A percentile compares a stretch with the other conserved stretches of the same genome.
Evolutionary conservation across 2,888 invertebrate species (phyloP).

Genomic region (Calliopum simillimum): DNA sequence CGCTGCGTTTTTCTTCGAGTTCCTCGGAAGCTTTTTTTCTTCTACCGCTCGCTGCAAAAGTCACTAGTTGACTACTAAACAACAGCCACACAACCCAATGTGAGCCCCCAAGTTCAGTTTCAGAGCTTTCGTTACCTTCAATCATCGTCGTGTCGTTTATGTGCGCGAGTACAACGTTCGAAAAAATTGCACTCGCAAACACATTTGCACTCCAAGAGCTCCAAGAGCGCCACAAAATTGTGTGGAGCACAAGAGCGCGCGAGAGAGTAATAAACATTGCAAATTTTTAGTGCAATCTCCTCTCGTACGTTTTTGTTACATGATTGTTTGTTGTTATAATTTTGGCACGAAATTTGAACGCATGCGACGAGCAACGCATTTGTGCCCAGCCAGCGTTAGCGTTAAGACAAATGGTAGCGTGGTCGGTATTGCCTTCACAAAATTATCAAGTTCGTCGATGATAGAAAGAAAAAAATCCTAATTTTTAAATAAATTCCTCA

Average conservation of each 20-base stretch:
- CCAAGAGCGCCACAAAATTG: background rate
- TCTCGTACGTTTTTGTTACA: background rate
- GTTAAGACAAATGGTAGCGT: no score
- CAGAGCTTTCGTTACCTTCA: conserved; percentile 34
- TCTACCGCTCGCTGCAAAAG: conserved; percentile 36
- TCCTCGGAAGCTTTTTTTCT: conserved; percentile 11
- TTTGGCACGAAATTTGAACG: background rate
- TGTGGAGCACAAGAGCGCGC: no score
- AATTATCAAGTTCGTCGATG: no score
- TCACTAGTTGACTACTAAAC: conserved; percentile 31
- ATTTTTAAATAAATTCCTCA: no score
- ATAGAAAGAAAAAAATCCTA: no score
- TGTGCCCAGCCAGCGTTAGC: no score
- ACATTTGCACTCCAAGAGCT: background rate
- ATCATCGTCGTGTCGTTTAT: background rate
- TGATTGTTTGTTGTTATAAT: no score
- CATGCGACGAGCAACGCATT: conserved; percentile 3
- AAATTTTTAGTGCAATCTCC: conserved; percentile 5
- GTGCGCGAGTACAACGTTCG: background rate
- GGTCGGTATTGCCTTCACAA: no score
- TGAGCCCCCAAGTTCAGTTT: conserved; percentile 26
- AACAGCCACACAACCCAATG: conserved; percentile 22
- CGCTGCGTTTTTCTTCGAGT: conserved; percentile 13
- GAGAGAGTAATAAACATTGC: conserved; percentile 6
- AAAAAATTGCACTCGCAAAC: conserved; percentile 24